Percentiles rank a stretch among this genome's conserved stretches.
phyloP scores from a whole-genome alignment of 2,797 vertebrate species.

The Paedocypris micromegethes region DNA sequence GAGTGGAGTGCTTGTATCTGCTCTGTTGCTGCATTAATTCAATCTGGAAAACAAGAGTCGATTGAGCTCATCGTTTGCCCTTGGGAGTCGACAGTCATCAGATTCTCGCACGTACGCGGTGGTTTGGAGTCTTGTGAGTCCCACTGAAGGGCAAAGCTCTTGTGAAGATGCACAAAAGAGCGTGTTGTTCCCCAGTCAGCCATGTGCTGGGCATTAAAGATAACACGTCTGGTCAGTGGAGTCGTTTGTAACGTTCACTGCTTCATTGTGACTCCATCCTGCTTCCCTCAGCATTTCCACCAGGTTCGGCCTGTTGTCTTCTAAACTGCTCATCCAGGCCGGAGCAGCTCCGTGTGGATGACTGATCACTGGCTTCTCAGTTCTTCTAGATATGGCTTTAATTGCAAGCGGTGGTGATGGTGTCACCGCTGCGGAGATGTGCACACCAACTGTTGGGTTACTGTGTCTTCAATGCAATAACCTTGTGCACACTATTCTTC shows the following conservation, averaged over 20 bases:
- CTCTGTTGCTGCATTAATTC: not conserved
- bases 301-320: conserved; percentile 26
- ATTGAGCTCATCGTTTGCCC: conserved; percentile 26
- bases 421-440: too few species aligned
- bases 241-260: conserved; percentile 33
- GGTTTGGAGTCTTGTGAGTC: conserved; percentile 6
- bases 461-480: too few species aligned
- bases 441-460: too few species aligned
- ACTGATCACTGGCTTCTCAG: too few species aligned
- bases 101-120: conserved; percentile 9
- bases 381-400: too few species aligned
- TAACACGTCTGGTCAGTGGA: conserved; percentile 35
- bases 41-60: conserved; percentile 1
- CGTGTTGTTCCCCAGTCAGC: conserved; percentile 31
- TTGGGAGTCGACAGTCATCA: conserved; percentile 29
- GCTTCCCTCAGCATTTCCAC: conserved; percentile 38
- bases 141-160: conserved; percentile 25
- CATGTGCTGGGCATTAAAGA: conserved; percentile 32
- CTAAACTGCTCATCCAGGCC: not conserved
- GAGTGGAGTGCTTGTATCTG: not conserved
- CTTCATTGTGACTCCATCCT: conserved; percentile 23
- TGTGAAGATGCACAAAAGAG: conserved; percentile 30
- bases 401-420: too few species aligned
- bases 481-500: too few species aligned
- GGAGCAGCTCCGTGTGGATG: too few species aligned